phyloP scores from a whole-genome alignment of 2,888 invertebrate species.

The Polydesmus complanatus region DNA sequence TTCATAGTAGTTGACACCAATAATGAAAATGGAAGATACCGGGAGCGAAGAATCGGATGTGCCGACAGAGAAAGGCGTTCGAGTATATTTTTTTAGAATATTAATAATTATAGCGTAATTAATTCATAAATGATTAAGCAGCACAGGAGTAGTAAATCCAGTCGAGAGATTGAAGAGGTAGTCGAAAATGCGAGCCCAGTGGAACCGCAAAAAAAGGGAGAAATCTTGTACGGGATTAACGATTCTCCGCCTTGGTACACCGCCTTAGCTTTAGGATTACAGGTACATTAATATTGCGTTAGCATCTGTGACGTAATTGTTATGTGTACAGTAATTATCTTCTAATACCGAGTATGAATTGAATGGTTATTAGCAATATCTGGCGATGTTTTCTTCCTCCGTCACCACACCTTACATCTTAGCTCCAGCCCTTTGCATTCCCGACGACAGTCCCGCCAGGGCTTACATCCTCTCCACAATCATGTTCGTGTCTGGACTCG shows the following conservation, averaged over 20 bases:
- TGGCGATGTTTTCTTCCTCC: slow-evolving; percentile 24
- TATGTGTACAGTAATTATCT: background rate
- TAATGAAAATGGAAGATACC: no score
- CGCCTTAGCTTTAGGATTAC: slow-evolving; percentile 29
- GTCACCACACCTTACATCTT: slow-evolving; percentile 24
- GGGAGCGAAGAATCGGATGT: no score
- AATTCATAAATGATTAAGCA: no score
- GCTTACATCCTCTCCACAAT: slow-evolving; percentile 67
- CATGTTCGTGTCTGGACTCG: slow-evolving; percentile 66
- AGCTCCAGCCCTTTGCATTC: slow-evolving; percentile 22
- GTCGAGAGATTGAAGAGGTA: no score
- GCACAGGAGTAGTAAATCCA: no score
- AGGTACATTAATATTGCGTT: slow-evolving; percentile 29
- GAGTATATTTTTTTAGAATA: no score
- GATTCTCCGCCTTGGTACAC: slow-evolving; percentile 32
- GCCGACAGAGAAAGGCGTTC: no score
- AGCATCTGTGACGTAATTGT: background rate
- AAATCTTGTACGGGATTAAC: slow-evolving; percentile 25
- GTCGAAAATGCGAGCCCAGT: background rate
- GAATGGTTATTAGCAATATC: slow-evolving; percentile 21
- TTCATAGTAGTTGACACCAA: no score
- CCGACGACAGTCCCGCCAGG: slow-evolving; percentile 53
- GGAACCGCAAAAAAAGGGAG: background rate
- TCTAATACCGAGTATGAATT: no score
- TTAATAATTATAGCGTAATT: no score